phyloP scores from a whole-genome alignment of 2,113 vertebrate species.

The Macquaria australasica region DNA sequence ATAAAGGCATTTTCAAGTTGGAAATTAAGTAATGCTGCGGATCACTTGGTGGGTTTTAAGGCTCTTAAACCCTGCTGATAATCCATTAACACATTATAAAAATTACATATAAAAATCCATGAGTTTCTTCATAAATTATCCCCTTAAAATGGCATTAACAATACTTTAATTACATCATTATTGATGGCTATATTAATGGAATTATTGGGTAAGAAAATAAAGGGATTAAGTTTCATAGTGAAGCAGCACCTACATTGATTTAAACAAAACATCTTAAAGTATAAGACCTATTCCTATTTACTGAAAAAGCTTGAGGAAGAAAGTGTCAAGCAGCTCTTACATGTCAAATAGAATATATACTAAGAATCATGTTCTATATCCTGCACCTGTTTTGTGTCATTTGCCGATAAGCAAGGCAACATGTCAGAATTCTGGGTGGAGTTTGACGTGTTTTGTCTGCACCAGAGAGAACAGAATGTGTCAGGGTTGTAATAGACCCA shows the following conservation, averaged over 20 bases:
- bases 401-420: neutral
- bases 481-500: neutral
- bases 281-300: neutral
- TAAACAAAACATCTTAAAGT: neutral
- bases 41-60: neutral
- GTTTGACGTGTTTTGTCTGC: neutral
- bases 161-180: neutral
- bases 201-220: neutral
- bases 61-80: neutral
- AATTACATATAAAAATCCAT: neutral
- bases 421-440: neutral
- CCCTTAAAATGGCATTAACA: neutral
- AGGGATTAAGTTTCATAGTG: neutral
- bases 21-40: neutral
- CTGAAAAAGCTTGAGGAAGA: neutral
- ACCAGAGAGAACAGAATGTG: constrained; percentile 21
- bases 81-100: neutral
- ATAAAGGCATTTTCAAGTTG: neutral
- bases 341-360: neutral
- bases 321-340: neutral
- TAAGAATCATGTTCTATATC: neutral
- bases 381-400: neutral
- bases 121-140: neutral
- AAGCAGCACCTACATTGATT: neutral
- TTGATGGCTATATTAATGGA: neutral